phyloP scores from a whole-genome alignment of 2,888 invertebrate species.

The Lucinisca nassula region DNA sequence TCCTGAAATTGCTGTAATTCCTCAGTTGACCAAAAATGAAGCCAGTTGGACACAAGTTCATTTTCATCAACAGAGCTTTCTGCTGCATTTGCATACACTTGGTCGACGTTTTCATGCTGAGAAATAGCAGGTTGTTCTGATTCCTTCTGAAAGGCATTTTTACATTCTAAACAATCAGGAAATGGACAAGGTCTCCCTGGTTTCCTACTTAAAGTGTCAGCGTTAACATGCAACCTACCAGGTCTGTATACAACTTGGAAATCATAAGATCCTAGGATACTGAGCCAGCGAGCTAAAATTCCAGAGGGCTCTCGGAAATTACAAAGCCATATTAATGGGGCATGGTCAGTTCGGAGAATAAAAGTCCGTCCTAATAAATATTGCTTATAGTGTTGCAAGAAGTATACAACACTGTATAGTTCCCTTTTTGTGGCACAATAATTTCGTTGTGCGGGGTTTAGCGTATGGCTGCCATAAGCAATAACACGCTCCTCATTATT shows the following conservation, averaged over 20 bases:
- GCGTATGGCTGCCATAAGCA: not conserved
- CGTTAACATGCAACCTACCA: not conserved
- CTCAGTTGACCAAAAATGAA: not conserved
- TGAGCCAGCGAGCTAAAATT: not conserved
- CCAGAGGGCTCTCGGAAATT: not conserved
- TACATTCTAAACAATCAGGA: not conserved
- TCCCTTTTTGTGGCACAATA: not conserved
- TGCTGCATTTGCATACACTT: not conserved
- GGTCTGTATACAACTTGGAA: too few species aligned
- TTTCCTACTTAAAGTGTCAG: not conserved
- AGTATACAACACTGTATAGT: too few species aligned
- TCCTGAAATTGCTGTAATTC: not conserved
- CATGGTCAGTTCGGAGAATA: not conserved
- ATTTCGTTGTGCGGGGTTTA: not conserved
- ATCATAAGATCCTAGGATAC: not conserved
- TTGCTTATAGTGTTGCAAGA: not conserved
- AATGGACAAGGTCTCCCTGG: not conserved
- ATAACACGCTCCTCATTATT: not conserved
- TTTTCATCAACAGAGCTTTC: not conserved
- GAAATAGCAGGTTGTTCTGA: not conserved
- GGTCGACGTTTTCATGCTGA: too few species aligned
- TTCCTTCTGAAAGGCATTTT: not conserved
- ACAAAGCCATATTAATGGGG: not conserved
- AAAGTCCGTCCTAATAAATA: not conserved
- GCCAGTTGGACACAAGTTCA: not conserved